Conservation (phyloP, 2,888 invertebrate species). For the Salticus scenicus region DNA sequence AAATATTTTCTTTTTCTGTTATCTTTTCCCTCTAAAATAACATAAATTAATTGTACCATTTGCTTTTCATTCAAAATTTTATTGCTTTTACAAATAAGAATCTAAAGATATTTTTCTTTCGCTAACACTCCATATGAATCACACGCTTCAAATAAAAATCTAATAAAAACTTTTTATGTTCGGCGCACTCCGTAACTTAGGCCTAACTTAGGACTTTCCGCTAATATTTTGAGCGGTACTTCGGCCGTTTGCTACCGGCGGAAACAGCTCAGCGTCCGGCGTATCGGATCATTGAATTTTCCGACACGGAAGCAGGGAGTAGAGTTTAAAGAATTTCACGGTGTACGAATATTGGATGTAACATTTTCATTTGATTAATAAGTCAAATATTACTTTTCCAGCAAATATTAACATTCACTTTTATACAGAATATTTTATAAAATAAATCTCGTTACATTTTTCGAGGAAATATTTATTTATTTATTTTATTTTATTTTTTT, state of each 20-base stretch:
- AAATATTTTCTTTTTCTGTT: too few relatives aligned
- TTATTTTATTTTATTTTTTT: too few relatives aligned
- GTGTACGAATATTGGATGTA: background rate
- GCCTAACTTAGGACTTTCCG: background rate
- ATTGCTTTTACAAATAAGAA: background rate
- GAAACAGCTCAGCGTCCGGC: constrained; percentile 12
- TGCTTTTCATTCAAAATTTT: background rate
- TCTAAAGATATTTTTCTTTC: background rate
- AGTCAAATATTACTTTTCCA: too few relatives aligned
- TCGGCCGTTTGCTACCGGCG: constrained; percentile 2
- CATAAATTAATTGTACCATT: too few relatives aligned
- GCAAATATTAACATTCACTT: too few relatives aligned
- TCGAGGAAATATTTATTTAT: too few relatives aligned
- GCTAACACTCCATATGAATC: background rate
- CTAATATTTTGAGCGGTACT: background rate
- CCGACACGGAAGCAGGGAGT: constrained; percentile 6
- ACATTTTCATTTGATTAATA: too few relatives aligned
- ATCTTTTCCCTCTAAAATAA: too few relatives aligned
- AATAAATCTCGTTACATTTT: too few relatives aligned
- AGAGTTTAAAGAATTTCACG: too few relatives aligned
- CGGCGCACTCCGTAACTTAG: background rate
- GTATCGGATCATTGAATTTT: background rate
- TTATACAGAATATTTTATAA: too few relatives aligned
- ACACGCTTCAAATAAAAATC: constrained; percentile 3
- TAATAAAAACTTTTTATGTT: constrained; percentile 16